Evolutionary conservation across 2,797 vertebrate genomes (phyloP), one percentile per base, ranked within the genome.

Genomic region (Urophycis tenuis): DNA sequence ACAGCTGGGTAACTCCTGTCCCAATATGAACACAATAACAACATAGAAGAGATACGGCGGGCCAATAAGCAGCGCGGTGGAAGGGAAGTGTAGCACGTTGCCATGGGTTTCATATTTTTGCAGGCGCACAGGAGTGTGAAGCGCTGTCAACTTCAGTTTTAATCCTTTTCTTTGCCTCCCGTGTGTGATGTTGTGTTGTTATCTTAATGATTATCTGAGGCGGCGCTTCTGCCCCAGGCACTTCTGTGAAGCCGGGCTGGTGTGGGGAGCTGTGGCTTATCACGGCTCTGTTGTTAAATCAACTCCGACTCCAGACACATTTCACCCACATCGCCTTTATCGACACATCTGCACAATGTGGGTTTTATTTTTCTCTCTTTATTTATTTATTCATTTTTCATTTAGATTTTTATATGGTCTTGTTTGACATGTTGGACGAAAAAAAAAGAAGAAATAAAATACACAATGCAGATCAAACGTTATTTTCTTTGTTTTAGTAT

Each of bases 191-290:
- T 91, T 89, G 83, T 86, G 80, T 81, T 88, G 89, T 86, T 92
- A 93, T 93, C 92, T 90, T 91, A 92, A 92, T 93, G 91, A 93
- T 92, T 91, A 93, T 92, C 92, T 88, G 81, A 86, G 87, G 87
- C 87, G 87, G 87, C 90, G 91, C 90, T 91, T 88, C 88, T 87
- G 85, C 91, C 89, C 85, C 72, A 77, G 89, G 92, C 88, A 81
- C 87, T 87, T 88, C 91, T 90, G 89, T 91, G 89, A 89, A 89
- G 69, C 87, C n/a, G 74, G 82, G 87, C 83, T 87, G 88, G 85
- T 89, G 89, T 85, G 86, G 87, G n/a, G 86, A 89, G 87, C 84
- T 79, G 78, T 41, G 87, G 79, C 88, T 92, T 93, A 93, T 93
- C 91, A 89, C 86, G 85, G 86, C 89, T 88, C 90, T 92, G 90